Evolutionary conservation across 2,113 vertebrate species (phyloP), one percentile per base, ranked within the genome.

Genomic region (Vanacampus margaritifer): DNA sequence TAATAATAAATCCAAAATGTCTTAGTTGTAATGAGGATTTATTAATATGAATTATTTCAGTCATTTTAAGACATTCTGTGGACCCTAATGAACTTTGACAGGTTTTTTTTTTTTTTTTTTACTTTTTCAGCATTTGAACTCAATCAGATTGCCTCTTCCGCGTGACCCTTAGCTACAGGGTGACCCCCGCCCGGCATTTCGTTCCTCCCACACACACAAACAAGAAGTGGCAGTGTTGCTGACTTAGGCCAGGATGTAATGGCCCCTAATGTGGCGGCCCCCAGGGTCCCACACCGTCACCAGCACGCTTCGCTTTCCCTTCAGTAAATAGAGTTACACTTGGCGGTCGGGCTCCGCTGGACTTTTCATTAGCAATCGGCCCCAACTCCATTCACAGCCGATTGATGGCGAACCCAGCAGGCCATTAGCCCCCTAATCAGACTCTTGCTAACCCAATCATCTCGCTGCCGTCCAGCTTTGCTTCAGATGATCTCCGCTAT

Each of bases 171-270:
- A 81, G 82, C 74, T 82, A 71, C 72, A 13, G 59, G 26, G 54
- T 79, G 78, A 82, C 79, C 80, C 77, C 62, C 69, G 2, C 69
- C 58, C 61, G 17, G 62, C 78, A 73, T 68, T 72, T 69, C 79
- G 60, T 76, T 81, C 76, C 72, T 78, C 77, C 82, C 73, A 71
- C 75, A 71, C 14, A 69, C 82, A 65, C 81, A 74, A 73, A 92
- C 84, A 73, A 89, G 79, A 88, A 86, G 86, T 89, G 90, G 86
- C 91, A 90, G 84, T 87, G 81, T 85, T 89, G 91, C 90, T 92
- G 90, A 91, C 87, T 84, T 89, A 80, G 85, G 84, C 80, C 75
- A 74, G 83, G 79, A 73, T 72, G 77, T 91, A 89, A 91, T 89
- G 85, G 84, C 73, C 82, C 79, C 75, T 86, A 84, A 88, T 88